phyloP scores from a whole-genome alignment of 2,113 vertebrate genomes.

The Gallinago jamesoni region DNA sequence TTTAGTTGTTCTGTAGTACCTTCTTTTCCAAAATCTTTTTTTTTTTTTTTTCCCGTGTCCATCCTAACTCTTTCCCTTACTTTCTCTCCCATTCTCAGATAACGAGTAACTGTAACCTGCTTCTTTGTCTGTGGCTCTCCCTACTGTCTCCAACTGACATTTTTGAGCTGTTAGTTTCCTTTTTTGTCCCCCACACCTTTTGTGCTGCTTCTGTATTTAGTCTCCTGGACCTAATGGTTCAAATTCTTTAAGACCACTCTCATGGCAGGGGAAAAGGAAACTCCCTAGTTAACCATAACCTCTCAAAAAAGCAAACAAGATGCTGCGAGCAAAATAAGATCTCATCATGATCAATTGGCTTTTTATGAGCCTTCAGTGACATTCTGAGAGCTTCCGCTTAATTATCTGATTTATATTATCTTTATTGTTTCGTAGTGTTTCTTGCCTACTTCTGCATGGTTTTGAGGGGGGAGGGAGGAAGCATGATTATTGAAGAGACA shows the following conservation, averaged over 20 bases:
- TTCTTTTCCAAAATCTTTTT: not conserved
- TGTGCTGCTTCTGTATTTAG: not conserved
- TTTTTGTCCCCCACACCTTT: not conserved
- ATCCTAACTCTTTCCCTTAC: not conserved
- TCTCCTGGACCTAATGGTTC: not conserved
- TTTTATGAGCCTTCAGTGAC: not conserved
- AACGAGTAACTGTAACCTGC: not conserved
- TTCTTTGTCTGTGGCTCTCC: not conserved
- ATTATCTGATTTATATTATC: not conserved
- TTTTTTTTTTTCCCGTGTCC: not conserved
- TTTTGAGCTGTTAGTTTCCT: not conserved
- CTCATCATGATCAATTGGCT: not conserved
- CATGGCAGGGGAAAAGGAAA: not conserved
- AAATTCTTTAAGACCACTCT: not conserved
- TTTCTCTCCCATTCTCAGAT: not conserved
- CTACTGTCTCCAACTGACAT: fast-evolving
- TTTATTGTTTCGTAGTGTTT: not conserved
- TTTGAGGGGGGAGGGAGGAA: not conserved
- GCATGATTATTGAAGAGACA: not conserved
- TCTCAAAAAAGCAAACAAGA: not conserved
- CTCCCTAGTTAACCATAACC: not conserved
- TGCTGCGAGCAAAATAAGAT: not conserved
- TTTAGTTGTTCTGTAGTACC: not conserved
- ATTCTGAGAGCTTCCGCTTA: not conserved
- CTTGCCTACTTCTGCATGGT: not conserved